Base-by-base conservation (phyloP, 2,888 invertebrate genomes). In the Cabera pusaria region DNA sequence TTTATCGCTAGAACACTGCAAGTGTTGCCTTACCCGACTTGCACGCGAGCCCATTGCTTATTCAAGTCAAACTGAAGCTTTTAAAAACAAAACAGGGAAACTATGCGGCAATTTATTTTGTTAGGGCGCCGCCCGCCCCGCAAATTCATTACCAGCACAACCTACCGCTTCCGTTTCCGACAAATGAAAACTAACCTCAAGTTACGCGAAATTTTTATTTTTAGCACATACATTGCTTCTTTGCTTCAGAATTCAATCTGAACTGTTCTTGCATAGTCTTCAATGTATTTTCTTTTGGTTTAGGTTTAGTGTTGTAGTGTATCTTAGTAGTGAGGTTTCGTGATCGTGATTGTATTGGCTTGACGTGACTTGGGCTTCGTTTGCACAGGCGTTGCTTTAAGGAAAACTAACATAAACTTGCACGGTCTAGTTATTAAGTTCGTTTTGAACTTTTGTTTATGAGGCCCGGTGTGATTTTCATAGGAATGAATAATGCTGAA, bases 71-170 rank as follows among this genome's bases (percentile, higher is more conserved):
- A 75, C 65, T 66, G 64, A 72, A 74, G 68, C 66, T 76, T 39
- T 77, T 68, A 60, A 73, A 78, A 80, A 73, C 70, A 81, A 79
- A 82, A 73, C 76, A 80, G 70, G 72, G 72, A 68, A 74, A 76
- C 71, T 69, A 72, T 59, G 57, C 52, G 52, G 80, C 64, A 76
- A 85, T 85, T 77, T 78, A 79, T 82, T 80, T 75, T 72, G 65
- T 56, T 71, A 72, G 78, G 80, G 81, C 77, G 79, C 71, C 80
- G 73, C 72, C 80, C 77, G 72, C 84, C 82, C 73, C 69, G 83
- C 84, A 78, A 86, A 86, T 87, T 87, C 85, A 87, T 87, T 87
- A 87, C 82, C 59, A 70, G 69, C 71, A 78, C 73, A 77, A 82
- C 71, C 76, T 69, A 76, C 72, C 70, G 78, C 85, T 87, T 86